Conservation (phyloP, 2,797 vertebrate species). For the Podarcis lilfordi region DNA sequence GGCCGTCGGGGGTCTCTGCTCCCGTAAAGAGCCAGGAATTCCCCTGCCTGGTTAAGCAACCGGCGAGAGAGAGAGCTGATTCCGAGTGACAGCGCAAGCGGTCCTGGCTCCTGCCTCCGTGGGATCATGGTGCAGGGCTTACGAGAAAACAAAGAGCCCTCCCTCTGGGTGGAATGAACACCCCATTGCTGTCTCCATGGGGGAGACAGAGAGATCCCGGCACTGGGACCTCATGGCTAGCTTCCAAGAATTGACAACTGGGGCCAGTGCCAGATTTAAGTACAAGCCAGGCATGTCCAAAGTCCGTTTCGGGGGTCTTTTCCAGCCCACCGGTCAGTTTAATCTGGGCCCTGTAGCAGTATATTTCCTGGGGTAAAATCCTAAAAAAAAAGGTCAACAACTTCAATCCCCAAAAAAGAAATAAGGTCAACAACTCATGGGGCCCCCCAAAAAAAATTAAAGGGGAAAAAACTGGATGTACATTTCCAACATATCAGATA, state of each 20-base stretch:
- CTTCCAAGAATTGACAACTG: not conserved
- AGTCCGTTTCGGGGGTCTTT: no score
- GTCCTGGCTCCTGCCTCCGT: not conserved
- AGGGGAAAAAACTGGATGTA: no score
- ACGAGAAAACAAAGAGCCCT: not conserved
- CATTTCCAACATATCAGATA: no score
- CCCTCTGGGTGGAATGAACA: not conserved
- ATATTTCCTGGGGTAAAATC: no score
- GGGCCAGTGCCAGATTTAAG: no score
- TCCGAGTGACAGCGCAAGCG: not conserved
- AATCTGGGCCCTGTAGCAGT: no score
- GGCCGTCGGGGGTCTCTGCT: not conserved
- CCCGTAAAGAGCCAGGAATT: not conserved
- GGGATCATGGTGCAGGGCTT: not conserved
- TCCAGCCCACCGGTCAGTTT: fast-evolving
- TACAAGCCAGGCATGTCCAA: no score
- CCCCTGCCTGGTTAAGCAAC: not conserved
- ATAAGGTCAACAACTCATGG: no score
- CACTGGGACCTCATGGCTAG: not conserved
- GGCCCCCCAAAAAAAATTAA: no score
- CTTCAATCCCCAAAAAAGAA: no score
- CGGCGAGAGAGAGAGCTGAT: not conserved
- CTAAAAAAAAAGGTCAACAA: no score
- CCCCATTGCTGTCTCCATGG: not conserved
- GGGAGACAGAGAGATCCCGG: no score